Evolutionary conservation across 2,113 vertebrate genomes (phyloP).

Genomic region (Eubucco bourcierii): DNA sequence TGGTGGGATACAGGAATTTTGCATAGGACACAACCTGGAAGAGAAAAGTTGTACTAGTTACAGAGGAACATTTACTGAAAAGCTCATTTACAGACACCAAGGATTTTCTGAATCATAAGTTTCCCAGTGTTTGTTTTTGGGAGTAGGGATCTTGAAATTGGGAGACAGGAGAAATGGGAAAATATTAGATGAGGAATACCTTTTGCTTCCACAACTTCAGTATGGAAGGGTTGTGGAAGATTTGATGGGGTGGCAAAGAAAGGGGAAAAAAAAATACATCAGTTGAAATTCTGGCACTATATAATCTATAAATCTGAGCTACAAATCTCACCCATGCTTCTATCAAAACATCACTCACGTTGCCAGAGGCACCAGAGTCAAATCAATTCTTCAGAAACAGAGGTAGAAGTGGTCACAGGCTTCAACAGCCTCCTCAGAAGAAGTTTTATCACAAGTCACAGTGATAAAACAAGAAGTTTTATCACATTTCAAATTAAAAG

Average conservation of each 20-base stretch:
- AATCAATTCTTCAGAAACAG: neutral
- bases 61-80: neutral
- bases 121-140: neutral
- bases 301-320: neutral
- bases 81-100: neutral
- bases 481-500: neutral
- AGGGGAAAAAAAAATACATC: neutral
- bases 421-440: neutral
- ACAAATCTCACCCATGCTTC: neutral
- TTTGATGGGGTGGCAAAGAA: neutral
- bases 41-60: neutral
- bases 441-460: neutral
- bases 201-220: neutral
- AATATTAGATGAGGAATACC: neutral
- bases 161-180: neutral
- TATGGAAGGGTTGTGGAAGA: neutral
- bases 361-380: neutral
- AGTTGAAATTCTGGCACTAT: neutral
- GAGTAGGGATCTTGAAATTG: neutral
- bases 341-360: neutral
- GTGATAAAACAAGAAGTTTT: neutral
- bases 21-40: constrained; percentile 94
- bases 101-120: neutral
- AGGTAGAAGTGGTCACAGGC: neutral
- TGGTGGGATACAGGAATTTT: constrained; percentile 93